These are phyloP conservation scores for Odontamblyopus lacepedii DNA, from an alignment of 2,797 vertebrate species.

Conservation along the genomic window DNA sequence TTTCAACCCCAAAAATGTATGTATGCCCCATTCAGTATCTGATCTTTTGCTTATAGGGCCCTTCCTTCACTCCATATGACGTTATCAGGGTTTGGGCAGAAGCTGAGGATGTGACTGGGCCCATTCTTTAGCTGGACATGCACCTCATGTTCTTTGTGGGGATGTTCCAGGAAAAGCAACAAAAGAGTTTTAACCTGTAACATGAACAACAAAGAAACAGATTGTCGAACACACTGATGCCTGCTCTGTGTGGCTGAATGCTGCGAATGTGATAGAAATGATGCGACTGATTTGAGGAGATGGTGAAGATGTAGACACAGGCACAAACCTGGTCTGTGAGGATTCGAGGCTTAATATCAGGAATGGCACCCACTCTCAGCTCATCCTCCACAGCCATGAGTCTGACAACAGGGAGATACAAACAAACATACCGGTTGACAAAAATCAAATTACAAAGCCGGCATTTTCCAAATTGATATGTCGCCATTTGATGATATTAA, in stretches of 20 bases:
- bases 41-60: neutral
- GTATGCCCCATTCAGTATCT: neutral
- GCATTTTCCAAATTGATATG: slow-evolving; percentile 68
- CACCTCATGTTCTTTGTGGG: neutral
- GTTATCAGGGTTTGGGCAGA: neutral
- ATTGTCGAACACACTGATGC: slow-evolving; percentile 21
- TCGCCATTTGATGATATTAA: slow-evolving; percentile 71
- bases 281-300: slow-evolving; percentile 61
- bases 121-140: neutral
- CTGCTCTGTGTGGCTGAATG: slow-evolving; percentile 53
- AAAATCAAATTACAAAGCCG: slow-evolving; percentile 74
- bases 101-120: neutral
- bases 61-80: neutral
- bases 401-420: slow-evolving; percentile 83
- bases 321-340: slow-evolving; percentile 94
- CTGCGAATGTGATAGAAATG: slow-evolving; percentile 63
- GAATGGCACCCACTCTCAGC: slow-evolving; percentile 92
- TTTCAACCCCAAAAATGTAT: neutral
- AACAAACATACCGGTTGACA: slow-evolving; percentile 72
- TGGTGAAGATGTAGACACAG: slow-evolving; percentile 73
- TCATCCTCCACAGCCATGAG: slow-evolving; percentile 99
- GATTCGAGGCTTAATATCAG: slow-evolving; percentile 93
- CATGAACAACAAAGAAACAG: neutral
- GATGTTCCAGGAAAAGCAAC: neutral
- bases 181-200: neutral